These are phyloP conservation scores for Neodontobutis hainanensis DNA, from an alignment of 2,113 vertebrate species.

Conservation along the genomic window DNA sequence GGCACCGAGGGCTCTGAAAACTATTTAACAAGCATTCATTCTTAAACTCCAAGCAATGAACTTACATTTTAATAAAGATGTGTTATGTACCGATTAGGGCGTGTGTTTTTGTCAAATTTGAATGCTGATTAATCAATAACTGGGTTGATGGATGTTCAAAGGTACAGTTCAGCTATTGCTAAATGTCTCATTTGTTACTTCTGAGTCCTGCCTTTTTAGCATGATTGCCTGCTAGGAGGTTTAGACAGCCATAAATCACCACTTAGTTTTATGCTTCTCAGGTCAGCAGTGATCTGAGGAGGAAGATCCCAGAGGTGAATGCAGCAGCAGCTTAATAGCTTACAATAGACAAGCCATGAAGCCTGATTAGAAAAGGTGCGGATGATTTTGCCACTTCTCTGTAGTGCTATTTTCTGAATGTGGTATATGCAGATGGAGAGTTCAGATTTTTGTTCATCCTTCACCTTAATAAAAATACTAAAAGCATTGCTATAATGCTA, in stretches of 20 bases:
- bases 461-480: neutral
- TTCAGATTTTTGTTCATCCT: constrained; percentile 27
- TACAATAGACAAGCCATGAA: constrained; percentile 54
- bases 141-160: constrained; percentile 52
- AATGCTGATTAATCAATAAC: constrained; percentile 55
- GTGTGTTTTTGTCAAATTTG: constrained; percentile 39
- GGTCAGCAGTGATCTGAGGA: constrained; percentile 51
- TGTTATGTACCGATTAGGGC: constrained; percentile 14
- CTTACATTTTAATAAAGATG: constrained; percentile 21
- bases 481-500: too few relatives aligned
- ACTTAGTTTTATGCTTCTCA: constrained; percentile 57
- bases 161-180: constrained; percentile 30
- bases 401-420: constrained; percentile 1
- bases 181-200: constrained; percentile 47
- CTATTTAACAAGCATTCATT: constrained; percentile 9
- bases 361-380: constrained; percentile 36
- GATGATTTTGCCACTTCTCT: constrained; percentile 6
- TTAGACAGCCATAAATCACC: constrained; percentile 69
- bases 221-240: constrained; percentile 55
- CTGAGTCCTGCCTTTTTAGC: constrained; percentile 46
- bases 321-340: constrained; percentile 58
- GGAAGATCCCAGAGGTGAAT: constrained; percentile 52
- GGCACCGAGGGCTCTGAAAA: constrained; percentile 8
- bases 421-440: neutral
- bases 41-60: constrained; percentile 11